Evolutionary conservation across 2,113 vertebrate genomes (phyloP), one percentile per base, ranked within the genome.

Genomic region (Proterorhinus semilunaris): DNA sequence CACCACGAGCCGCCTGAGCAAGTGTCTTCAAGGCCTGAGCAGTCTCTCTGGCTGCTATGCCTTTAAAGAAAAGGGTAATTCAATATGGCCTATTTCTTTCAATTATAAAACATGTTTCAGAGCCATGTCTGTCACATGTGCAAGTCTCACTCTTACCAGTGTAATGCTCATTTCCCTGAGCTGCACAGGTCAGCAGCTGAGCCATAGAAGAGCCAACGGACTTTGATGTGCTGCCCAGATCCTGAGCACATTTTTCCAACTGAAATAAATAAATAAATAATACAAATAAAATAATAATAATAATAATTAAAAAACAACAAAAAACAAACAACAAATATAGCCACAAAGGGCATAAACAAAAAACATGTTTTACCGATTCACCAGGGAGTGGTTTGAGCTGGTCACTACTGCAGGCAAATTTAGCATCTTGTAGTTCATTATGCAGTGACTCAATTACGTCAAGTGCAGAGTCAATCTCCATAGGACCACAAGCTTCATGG

Each of bases 121-220:
- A 27, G 52, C 52, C 16, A 12, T 50, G 49, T 50, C 12, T 49
- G 10, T 13, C 12, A 21, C 8, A 53, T 53, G 52, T 21, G 17
- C 8, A 4, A 17, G 52, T 27, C 4, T 10, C 53, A 55, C 27
- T 66, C 90, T 65, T 86, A 99, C 98, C 98, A 90, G 98, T 99
- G 86, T 98, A 99, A 74, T 99, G 96, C 75, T 99, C 96, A 0
- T 99, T 99, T 84, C 98, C 97, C 88, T 99, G 98, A 11, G 98
- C 96, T 17, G 98, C 97, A 74, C 97, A 99, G 44, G 98, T 99
- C 67, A 99, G 92, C 64, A 99, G 82, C 87, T 99, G 98, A 0
- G 98, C 97, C 97, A 99, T 99, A 27, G 97, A 99, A 0, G 98
- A 99, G 6, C 98, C 98, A 0, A 99, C 98, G 0, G 97, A 95